These are phyloP conservation scores for Maniola hyperantus DNA, from an alignment of 2,888 invertebrate genomes.

Conservation along the genomic window DNA sequence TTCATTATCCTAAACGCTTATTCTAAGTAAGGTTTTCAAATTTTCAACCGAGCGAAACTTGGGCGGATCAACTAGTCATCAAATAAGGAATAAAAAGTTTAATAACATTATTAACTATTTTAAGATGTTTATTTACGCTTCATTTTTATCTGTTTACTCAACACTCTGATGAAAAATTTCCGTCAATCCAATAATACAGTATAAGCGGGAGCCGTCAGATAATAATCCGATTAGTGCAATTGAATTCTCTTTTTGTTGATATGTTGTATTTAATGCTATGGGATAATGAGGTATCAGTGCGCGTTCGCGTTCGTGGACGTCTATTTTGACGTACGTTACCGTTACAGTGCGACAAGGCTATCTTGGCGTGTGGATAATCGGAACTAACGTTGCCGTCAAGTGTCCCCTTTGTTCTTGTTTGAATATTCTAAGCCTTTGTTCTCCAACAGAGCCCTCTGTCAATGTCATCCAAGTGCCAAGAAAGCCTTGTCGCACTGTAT, in stretches of 20 bases:
- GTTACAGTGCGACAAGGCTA: no score
- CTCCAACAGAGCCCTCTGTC: no score
- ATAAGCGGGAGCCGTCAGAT: constrained; percentile 26
- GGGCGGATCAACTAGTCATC: no score
- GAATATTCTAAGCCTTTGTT: no score
- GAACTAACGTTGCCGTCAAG: not conserved
- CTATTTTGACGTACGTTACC: not conserved
- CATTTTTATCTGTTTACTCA: constrained; percentile 8
- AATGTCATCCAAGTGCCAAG: no score
- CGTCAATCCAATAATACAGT: constrained; percentile 18
- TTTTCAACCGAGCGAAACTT: no score
- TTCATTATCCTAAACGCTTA: no score
- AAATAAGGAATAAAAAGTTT: no score
- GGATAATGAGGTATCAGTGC: constrained; percentile 32
- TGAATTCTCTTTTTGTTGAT: constrained; percentile 37
- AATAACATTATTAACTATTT: not conserved
- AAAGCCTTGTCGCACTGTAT: no score
- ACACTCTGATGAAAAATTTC: constrained; percentile 15
- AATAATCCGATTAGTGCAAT: constrained; percentile 38
- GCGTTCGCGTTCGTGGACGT: constrained; percentile 22
- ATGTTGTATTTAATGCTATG: constrained; percentile 29
- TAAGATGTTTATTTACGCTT: constrained; percentile 4
- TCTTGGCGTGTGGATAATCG: no score
- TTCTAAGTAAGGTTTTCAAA: no score
- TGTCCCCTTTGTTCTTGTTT: no score